A percentile compares a stretch with the other conserved stretches of the same genome.
Conservation (phyloP, 1,140 invertebrate species). For the Bombus pyrosoma region DNA sequence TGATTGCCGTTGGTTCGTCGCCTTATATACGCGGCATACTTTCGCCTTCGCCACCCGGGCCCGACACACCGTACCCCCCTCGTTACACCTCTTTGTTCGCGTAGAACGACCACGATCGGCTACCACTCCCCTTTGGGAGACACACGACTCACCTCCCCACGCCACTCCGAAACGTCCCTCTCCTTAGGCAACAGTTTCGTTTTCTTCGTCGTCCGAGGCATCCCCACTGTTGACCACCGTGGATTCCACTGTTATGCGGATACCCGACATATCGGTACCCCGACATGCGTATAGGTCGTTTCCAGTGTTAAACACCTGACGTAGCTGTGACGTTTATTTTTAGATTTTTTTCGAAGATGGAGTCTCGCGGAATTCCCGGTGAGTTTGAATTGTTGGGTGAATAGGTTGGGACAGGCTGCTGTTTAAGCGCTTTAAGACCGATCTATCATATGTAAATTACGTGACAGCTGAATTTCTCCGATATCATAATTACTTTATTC, state of each 20-base stretch:
- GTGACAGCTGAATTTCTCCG: too few relatives aligned
- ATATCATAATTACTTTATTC: background rate
- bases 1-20: constrained; percentile 84
- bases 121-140: constrained; percentile 79
- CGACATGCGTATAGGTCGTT: background rate
- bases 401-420: too few relatives aligned
- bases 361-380: background rate
- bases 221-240: constrained; percentile 25
- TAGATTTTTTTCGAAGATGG: background rate
- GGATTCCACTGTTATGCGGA: background rate
- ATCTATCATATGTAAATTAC: too few relatives aligned
- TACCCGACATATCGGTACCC: constrained; percentile 19
- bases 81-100: constrained; percentile 78
- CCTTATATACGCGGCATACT: constrained; percentile 84
- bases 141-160: constrained; percentile 73
- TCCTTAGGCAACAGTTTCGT: constrained; percentile 47
- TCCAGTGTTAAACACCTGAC: background rate
- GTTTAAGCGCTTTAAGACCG: too few relatives aligned
- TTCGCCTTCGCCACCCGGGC: constrained; percentile 80
- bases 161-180: constrained; percentile 58
- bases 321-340: background rate
- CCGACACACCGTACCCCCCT: constrained; percentile 72
- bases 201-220: constrained; percentile 51
- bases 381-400: background rate
- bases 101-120: constrained; percentile 65